Conservation (phyloP, 2,113 vertebrate genomes). For the Alethe diademata region DNA sequence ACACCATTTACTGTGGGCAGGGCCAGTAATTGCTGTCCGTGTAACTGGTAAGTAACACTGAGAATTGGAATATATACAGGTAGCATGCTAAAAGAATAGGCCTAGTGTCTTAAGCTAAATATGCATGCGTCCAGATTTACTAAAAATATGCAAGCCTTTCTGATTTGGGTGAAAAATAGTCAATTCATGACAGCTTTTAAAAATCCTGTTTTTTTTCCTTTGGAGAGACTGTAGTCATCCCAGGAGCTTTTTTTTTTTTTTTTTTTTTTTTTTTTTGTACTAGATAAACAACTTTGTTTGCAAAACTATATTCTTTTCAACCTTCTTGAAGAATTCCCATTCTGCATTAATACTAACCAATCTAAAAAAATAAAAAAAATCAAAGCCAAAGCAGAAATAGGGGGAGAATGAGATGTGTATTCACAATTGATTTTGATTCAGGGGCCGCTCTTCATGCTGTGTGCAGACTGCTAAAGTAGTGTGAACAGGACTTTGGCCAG, state of each 20-base stretch:
- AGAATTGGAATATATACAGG: background rate
- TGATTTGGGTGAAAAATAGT: background rate
- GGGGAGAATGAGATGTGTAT: background rate
- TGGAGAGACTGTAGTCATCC: background rate
- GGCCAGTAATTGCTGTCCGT: background rate
- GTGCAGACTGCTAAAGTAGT: conserved; percentile 18
- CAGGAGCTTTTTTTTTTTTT: background rate
- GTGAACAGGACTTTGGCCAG: background rate
- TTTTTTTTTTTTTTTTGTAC: background rate
- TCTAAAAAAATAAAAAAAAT: background rate
- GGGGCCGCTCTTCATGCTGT: background rate
- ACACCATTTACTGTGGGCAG: background rate
- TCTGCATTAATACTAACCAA: background rate
- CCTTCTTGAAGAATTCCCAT: background rate
- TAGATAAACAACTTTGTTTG: background rate
- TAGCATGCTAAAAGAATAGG: background rate
- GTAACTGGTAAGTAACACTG: background rate
- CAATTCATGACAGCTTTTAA: background rate
- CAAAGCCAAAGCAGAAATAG: background rate
- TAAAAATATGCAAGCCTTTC: background rate
- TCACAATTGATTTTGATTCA: conserved; percentile 22
- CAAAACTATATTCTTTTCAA: background rate
- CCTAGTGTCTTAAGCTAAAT: background rate
- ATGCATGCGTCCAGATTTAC: background rate
- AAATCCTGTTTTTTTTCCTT: background rate